A percentile compares a stretch with the other conserved stretches of the same genome.
Conservation (phyloP, 1,140 invertebrate species). For the Aplysia californica region DNA sequence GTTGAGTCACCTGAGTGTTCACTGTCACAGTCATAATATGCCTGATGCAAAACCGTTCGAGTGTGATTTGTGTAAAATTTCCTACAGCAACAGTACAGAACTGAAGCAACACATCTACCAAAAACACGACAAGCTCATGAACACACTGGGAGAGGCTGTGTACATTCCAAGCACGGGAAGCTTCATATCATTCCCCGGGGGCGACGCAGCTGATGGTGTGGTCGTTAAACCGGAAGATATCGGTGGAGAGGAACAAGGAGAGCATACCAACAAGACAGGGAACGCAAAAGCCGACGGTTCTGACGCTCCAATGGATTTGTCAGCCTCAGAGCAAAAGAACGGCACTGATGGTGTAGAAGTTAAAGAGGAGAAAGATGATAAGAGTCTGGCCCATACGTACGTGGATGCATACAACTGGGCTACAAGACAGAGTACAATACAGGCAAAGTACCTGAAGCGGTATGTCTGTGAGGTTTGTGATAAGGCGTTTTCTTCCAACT, state of each 20-base stretch:
- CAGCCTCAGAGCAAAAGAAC: neutral
- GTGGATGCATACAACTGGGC: constrained; percentile 30
- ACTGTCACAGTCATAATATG: constrained; percentile 26
- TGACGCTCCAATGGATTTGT: neutral
- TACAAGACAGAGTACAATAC: constrained; percentile 23
- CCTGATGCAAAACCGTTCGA: constrained; percentile 32
- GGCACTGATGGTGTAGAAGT: neutral
- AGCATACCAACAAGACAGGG: neutral
- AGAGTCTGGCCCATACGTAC: neutral
- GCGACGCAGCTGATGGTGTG: neutral
- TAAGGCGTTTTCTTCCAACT: constrained; percentile 34
- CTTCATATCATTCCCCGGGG: neutral
- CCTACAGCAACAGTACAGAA: constrained; percentile 23
- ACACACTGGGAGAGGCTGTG: neutral
- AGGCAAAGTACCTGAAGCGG: constrained; percentile 26
- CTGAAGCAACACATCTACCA: constrained; percentile 34
- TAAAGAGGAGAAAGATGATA: neutral
- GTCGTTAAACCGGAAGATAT: neutral
- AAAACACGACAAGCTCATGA: constrained; percentile 26
- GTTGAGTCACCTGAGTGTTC: constrained; percentile 30
- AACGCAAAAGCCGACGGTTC: neutral
- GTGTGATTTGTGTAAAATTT: constrained; percentile 20
- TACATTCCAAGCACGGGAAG: neutral
- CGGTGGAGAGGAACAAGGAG: neutral
- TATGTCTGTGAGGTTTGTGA: constrained; percentile 31